phyloP scores from a whole-genome alignment of 35 echinoderm and acorn worm species.

The Stichopus chloronotus region DNA sequence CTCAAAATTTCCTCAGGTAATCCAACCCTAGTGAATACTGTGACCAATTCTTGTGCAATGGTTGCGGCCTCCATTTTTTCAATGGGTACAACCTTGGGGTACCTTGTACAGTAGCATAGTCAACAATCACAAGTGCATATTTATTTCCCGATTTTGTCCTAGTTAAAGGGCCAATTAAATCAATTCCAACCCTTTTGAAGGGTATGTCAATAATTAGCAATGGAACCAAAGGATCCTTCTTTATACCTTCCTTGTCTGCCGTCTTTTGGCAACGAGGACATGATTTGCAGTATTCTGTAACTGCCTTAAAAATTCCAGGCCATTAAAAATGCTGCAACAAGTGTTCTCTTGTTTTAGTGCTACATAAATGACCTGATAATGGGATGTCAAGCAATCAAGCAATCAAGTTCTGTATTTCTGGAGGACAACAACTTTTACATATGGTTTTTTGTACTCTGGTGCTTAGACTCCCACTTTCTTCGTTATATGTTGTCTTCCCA shows the following conservation, averaged over 20 bases:
- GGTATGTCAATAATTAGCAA: conserved; percentile 16
- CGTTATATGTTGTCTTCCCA: conserved; percentile 6
- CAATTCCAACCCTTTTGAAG: conserved; percentile 12
- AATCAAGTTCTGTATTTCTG: neutral
- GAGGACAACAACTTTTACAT: conserved; percentile 4
- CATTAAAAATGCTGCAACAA: conserved; percentile 31
- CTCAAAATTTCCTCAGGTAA: conserved; percentile 9
- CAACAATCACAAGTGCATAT: neutral
- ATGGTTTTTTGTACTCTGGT: neutral
- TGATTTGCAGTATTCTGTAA: conserved; percentile 14
- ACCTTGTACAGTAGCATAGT: conserved; percentile 37
- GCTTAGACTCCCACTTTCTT: conserved; percentile 20
- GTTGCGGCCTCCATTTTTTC: neutral
- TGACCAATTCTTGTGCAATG: conserved; percentile 28
- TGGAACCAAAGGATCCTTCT: conserved; percentile 13
- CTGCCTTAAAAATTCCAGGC: conserved; percentile 32
- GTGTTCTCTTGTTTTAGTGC: conserved; percentile 18
- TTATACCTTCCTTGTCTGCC: neutral
- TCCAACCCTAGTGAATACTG: conserved; percentile 16
- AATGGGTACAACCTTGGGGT: neutral
- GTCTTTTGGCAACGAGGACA: conserved; percentile 38
- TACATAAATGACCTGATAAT: conserved; percentile 21
- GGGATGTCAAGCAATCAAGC: neutral
- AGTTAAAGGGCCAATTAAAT: neutral
- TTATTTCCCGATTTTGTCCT: neutral